Evolutionary conservation across 2,888 invertebrate genomes (phyloP).

Genomic region (Limnephilus marmoratus): DNA sequence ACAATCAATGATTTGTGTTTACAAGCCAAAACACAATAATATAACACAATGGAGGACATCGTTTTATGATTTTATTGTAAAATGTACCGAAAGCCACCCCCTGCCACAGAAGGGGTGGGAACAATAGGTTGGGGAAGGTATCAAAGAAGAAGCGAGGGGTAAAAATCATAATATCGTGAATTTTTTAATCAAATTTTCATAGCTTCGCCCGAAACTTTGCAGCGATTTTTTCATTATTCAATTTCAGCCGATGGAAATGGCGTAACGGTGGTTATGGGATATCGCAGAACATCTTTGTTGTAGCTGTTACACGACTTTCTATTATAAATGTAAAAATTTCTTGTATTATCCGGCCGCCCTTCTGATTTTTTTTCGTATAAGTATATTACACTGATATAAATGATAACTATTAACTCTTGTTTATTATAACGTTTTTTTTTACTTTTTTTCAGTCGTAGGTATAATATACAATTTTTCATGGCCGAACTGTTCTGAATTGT

Average conservation of each 20-base stretch:
- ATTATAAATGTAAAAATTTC: background rate
- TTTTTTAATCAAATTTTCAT: conserved; percentile 80
- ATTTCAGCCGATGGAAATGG: conserved; percentile 57
- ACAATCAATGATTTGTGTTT: conserved; percentile 33
- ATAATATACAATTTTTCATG: too few relatives aligned
- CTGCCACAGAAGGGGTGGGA: conserved; percentile 34
- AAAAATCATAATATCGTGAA: conserved; percentile 72
- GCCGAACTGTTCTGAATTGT: too few relatives aligned
- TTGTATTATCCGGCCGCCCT: too few relatives aligned
- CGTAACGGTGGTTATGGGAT: conserved; percentile 37
- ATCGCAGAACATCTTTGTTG: conserved; percentile 2
- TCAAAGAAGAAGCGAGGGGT: conserved; percentile 52
- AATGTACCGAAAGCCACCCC: conserved; percentile 41
- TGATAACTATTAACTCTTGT: too few relatives aligned
- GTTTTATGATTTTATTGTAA: conserved; percentile 46
- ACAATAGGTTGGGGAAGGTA: conserved; percentile 55
- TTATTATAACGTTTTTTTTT: too few relatives aligned
- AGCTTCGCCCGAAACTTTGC: conserved; percentile 69
- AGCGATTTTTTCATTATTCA: conserved; percentile 66
- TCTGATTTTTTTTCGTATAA: too few relatives aligned
- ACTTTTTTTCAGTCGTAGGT: too few relatives aligned
- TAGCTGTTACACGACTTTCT: conserved; percentile 2
- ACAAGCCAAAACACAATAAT: conserved; percentile 32
- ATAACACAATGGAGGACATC: conserved; percentile 34
- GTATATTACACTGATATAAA: too few relatives aligned